These are phyloP conservation scores for Anolis carolinensis DNA, from an alignment of 2,113 vertebrate species.

Conservation along the genomic window DNA sequence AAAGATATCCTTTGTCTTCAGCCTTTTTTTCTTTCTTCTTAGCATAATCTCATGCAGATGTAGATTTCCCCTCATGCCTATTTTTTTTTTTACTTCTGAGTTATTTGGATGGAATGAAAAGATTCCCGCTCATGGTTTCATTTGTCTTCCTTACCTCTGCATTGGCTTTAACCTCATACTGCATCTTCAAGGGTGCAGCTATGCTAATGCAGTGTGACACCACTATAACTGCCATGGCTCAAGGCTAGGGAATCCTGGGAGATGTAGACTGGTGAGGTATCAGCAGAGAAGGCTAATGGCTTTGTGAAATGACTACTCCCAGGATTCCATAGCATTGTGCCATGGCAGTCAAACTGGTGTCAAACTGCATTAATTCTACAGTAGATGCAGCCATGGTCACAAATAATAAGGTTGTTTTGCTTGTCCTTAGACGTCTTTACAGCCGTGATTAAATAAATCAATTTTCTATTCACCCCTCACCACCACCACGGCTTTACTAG, in stretches of 20 bases:
- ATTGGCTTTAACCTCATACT: not conserved
- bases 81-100: not conserved
- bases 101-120: not conserved
- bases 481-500: not conserved
- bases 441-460: not conserved
- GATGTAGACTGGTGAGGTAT: no score
- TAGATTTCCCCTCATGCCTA: not conserved
- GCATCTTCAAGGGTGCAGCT: not conserved
- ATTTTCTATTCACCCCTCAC: not conserved
- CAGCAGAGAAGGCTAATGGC: no score
- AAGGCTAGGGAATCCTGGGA: no score
- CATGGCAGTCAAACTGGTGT: no score
- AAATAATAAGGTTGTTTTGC: constrained; percentile 13
- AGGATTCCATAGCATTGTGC: no score
- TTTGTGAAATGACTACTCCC: no score
- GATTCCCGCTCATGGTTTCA: not conserved
- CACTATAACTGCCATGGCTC: no score
- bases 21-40: not conserved
- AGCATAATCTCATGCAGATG: not conserved
- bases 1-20: not conserved
- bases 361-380: no score
- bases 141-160: not conserved
- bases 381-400: not conserved
- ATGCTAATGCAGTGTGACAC: no score
- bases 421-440: not conserved